A percentile compares a stretch with the other conserved stretches of the same genome.
Evolutionary conservation across 2,888 invertebrate genomes (phyloP).

Genomic region (Mythimna lalbum): DNA sequence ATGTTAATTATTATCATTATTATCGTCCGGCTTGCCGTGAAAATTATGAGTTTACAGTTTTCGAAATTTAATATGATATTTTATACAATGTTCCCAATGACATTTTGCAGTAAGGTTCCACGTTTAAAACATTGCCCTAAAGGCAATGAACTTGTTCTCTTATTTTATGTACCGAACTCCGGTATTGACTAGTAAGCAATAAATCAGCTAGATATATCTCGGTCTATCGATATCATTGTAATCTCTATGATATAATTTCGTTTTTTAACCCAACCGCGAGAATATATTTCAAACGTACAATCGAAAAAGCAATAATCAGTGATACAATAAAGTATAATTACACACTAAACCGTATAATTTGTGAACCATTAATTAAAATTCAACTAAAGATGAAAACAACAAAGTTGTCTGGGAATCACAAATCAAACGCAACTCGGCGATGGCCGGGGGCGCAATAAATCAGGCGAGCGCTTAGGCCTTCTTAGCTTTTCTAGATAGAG

Average conservation of each 20-base stretch:
- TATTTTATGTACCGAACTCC: slow-evolving; percentile 44
- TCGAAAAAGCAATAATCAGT: slow-evolving; percentile 87
- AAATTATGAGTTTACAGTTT: too few relatives aligned
- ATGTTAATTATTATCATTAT: too few relatives aligned
- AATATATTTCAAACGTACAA: slow-evolving; percentile 78
- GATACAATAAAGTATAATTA: slow-evolving; percentile 84
- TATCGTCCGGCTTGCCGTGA: too few relatives aligned
- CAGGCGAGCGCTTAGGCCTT: slow-evolving; percentile 89
- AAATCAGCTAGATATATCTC: slow-evolving; percentile 59
- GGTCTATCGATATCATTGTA: slow-evolving; percentile 63
- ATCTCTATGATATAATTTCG: slow-evolving; percentile 63
- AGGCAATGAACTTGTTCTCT: slow-evolving; percentile 53
- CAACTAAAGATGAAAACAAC: slow-evolving; percentile 88
- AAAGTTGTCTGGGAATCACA: slow-evolving; percentile 84
- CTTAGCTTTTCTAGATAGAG: slow-evolving; percentile 91
- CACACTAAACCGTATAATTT: slow-evolving; percentile 85
- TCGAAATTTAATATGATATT: too few relatives aligned
- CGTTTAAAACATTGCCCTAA: slow-evolving; percentile 21
- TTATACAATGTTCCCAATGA: too few relatives aligned
- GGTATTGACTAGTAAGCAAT: slow-evolving; percentile 52
- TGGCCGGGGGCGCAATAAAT: slow-evolving; percentile 86
- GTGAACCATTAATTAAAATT: slow-evolving; percentile 88
- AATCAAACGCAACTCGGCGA: slow-evolving; percentile 87
- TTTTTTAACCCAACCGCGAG: slow-evolving; percentile 63
- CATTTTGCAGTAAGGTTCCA: slow-evolving; percentile 13